Evolutionary conservation across 2,888 invertebrate species (phyloP), one percentile per base, ranked within the genome.

Genomic region (Brachyptera putata): DNA sequence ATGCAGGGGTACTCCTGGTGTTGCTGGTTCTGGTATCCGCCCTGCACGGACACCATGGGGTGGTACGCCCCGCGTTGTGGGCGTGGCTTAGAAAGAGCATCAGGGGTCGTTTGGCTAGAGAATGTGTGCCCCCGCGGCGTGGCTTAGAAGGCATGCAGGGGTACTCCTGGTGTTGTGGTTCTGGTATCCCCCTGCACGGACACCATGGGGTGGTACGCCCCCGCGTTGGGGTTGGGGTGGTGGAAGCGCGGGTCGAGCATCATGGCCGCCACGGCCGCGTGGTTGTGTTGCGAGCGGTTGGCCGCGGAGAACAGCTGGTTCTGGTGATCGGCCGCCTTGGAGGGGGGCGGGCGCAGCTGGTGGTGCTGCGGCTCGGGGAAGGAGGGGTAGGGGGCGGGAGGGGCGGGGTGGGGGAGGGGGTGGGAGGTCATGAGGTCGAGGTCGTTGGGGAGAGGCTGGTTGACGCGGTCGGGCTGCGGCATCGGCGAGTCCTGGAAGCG

Each of bases 21-120:
- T 24, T 63, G 63, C n/a, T n/a, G 53, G 58, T n/a, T 22, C n/a
- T n/a, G n/a, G n/a, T n/a, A n/a, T n/a, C n/a, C n/a, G n/a, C n/a
- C n/a, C n/a, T n/a, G n/a, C n/a, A n/a, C n/a, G n/a, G n/a, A n/a
- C n/a, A n/a, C 43, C n/a, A n/a, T n/a, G n/a, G n/a, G n/a, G n/a
- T n/a, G n/a, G n/a, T n/a, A n/a, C n/a, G n/a, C n/a, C n/a, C n/a
- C n/a, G n/a, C n/a, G n/a, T n/a, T n/a, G n/a, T n/a, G n/a, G n/a
- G n/a, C n/a, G n/a, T n/a, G n/a, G n/a, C n/a, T n/a, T n/a, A n/a
- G n/a, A n/a, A n/a, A n/a, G n/a, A n/a, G n/a, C 4, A 77, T 76
- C 71, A 77, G 77, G 24, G 77, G 66, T 77, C 77, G 77, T 77
- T 77, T 77, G 16, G 77, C 77, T n/a, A n/a, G n/a, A n/a, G n/a